phyloP scores from a whole-genome alignment of 2,113 vertebrate species.

The Lipophrys pholis region DNA sequence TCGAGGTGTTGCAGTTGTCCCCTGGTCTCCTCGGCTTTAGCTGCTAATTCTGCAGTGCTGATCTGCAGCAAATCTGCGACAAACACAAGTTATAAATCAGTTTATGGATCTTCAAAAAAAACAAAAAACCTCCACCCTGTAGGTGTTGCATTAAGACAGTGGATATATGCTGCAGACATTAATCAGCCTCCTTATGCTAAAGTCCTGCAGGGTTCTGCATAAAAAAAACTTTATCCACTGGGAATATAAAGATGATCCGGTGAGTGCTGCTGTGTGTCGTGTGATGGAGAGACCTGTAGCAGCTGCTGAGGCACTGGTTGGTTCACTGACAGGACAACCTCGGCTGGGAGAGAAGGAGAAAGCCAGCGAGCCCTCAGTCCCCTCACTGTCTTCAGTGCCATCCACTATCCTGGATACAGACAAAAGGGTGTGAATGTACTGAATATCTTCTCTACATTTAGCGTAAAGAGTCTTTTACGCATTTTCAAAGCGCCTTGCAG shows the following conservation, averaged over 20 bases:
- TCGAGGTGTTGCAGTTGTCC: conserved; percentile 80
- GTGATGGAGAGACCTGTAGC: conserved; percentile 64
- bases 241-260: neutral
- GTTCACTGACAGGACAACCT: conserved; percentile 48
- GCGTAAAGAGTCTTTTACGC: too few relatives aligned
- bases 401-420: conserved; percentile 78
- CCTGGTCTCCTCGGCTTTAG: conserved; percentile 81
- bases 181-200: conserved; percentile 24
- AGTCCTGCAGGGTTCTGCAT: conserved; percentile 1
- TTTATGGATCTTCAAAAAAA: neutral
- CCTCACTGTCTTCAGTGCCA: conserved; percentile 78
- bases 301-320: conserved; percentile 61
- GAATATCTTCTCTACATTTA: too few relatives aligned
- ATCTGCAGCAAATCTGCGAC: conserved; percentile 74
- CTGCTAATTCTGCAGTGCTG: conserved; percentile 79
- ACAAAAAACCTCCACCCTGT: conserved; percentile 2
- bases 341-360: conserved; percentile 71
- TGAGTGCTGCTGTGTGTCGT: neutral
- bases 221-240: conserved; percentile 4
- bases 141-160: conserved; percentile 3
- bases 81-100: conserved; percentile 42
- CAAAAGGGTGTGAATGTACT: neutral
- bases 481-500: too few relatives aligned
- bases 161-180: conserved; percentile 23
- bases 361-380: conserved; percentile 58